Conservation (phyloP, 2,797 vertebrate species). For the Sebastolobus alascanus region DNA sequence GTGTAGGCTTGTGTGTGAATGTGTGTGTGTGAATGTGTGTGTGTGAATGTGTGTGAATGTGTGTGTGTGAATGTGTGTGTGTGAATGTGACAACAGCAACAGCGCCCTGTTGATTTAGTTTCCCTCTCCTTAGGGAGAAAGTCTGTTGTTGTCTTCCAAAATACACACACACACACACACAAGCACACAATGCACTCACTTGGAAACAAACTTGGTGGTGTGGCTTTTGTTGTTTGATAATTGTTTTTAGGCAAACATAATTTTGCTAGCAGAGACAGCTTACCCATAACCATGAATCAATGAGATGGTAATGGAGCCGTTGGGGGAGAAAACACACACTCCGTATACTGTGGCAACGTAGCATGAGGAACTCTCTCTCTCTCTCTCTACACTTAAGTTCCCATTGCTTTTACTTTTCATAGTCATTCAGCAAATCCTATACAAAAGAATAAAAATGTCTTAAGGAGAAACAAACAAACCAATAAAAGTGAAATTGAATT, state of each 20-base stretch:
- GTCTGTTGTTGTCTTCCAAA: slow-evolving; percentile 73
- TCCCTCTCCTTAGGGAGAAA: slow-evolving; percentile 70
- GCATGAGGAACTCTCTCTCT: slow-evolving; percentile 31
- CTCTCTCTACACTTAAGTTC: slow-evolving; percentile 20
- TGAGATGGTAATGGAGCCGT: slow-evolving; percentile 76
- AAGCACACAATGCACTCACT: slow-evolving; percentile 63
- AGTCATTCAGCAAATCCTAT: slow-evolving; percentile 36
- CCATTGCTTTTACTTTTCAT: slow-evolving; percentile 51
- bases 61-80: slow-evolving; percentile 29
- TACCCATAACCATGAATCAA: slow-evolving; percentile 81
- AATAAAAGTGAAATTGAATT: slow-evolving; percentile 66
- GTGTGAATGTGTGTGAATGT: no score
- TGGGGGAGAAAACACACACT: slow-evolving; percentile 26
- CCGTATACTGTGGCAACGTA: slow-evolving; percentile 34
- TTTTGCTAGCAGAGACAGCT: slow-evolving; percentile 74
- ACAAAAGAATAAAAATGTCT: slow-evolving; percentile 47
- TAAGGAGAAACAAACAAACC: slow-evolving; percentile 69
- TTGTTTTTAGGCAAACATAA: slow-evolving; percentile 79
- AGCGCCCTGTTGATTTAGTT: slow-evolving; percentile 73
- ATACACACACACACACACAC: slow-evolving; percentile 57
- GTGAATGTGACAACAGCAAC: slow-evolving; percentile 49
- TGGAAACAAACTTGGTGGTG: slow-evolving; percentile 67
- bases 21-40: slow-evolving; percentile 26
- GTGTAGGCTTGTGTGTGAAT: slow-evolving; percentile 43
- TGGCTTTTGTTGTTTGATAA: slow-evolving; percentile 78